Conservation (phyloP, 2,797 vertebrate species). For the Hephaestus fuliginosus region DNA sequence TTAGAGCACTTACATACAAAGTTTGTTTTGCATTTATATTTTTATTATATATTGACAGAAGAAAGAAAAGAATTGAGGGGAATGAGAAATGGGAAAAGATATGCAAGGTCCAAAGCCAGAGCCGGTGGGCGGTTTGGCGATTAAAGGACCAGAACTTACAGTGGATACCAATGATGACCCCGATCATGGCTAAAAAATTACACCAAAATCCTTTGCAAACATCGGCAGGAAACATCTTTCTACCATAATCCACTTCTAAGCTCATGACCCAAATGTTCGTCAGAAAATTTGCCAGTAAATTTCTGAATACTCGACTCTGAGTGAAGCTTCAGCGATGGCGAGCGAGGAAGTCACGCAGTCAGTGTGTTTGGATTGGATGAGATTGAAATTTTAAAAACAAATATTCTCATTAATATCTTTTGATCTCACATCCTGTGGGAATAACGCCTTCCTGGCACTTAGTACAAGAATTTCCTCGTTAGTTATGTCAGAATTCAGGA, state of each 20-base stretch:
- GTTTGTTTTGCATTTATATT: not conserved
- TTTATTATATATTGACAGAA: not conserved
- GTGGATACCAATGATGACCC: not conserved
- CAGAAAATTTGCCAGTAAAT: not conserved
- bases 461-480: not conserved
- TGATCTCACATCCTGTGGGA: conserved; percentile 4
- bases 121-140: not conserved
- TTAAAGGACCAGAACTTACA: not conserved
- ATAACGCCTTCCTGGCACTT: not conserved
- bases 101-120: not conserved
- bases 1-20: too few species aligned
- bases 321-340: not conserved
- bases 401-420: not conserved
- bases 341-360: not conserved
- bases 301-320: not conserved
- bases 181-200: not conserved
- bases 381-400: not conserved
- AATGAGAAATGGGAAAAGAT: not conserved
- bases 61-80: not conserved
- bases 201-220: not conserved
- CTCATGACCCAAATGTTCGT: not conserved
- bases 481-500: conserved; percentile 29
- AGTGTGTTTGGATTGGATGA: not conserved
- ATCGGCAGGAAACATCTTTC: not conserved
- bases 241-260: not conserved